A percentile compares a stretch with the other conserved stretches of the same genome.
Evolutionary conservation across 92 coral and sea anemone genomes (phyloP).

Genomic region (Parazoanthus swiftii): DNA sequence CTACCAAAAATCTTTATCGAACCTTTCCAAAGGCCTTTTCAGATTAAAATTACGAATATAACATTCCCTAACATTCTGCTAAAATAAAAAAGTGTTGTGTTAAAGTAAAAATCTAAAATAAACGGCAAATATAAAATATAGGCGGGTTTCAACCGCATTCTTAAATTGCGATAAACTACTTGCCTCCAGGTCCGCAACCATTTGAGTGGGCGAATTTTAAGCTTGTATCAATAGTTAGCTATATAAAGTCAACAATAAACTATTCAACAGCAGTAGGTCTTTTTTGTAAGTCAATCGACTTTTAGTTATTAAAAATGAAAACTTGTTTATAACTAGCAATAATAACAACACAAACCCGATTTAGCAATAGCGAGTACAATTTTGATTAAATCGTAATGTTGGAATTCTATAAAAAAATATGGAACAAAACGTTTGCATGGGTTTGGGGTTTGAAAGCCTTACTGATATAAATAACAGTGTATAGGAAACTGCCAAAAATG

Average conservation of each 20-base stretch:
- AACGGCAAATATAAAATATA: no score
- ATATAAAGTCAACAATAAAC: background rate
- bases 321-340: background rate
- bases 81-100: no score
- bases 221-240: background rate
- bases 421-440: background rate
- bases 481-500: no score
- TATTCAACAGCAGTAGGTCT: background rate
- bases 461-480: background rate
- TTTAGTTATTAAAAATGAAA: background rate
- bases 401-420: no score
- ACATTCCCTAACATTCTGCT: no score
- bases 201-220: background rate
- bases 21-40: no score
- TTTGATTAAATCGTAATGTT: background rate
- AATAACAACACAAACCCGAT: background rate
- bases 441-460: background rate
- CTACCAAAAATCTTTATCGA: no score
- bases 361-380: background rate
- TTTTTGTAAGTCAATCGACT: background rate
- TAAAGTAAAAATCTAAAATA: no score
- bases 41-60: no score
- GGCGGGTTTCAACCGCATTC: background rate
- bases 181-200: background rate
- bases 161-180: background rate